Conservation (phyloP, 2,888 invertebrate species). For the Hymenopus coronatus region DNA sequence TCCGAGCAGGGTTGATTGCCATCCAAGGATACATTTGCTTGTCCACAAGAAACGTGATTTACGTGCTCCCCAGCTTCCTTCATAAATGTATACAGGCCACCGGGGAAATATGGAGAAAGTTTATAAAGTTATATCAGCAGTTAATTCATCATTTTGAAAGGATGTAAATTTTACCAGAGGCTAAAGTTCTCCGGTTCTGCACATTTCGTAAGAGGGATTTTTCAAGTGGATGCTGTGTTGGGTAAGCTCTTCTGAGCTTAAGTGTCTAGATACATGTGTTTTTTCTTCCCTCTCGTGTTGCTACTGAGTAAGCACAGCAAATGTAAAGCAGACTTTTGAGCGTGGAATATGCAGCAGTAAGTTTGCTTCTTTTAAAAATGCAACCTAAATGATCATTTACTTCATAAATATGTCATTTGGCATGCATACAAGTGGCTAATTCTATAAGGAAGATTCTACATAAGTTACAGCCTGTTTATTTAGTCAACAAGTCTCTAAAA, state of each 20-base stretch:
- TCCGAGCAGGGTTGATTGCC: neutral
- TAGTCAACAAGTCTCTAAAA: no score
- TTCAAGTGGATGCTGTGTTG: neutral
- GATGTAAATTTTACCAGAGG: neutral
- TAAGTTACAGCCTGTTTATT: no score
- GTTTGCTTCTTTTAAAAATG: no score
- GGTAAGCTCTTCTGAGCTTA: neutral
- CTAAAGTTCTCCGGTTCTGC: neutral
- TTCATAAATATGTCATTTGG: no score
- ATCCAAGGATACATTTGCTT: neutral
- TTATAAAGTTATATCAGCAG: neutral
- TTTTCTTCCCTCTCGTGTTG: neutral
- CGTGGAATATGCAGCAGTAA: neutral
- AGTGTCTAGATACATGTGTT: neutral
- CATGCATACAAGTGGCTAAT: no score
- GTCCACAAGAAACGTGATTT: neutral
- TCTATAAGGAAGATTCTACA: no score
- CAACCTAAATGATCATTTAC: no score
- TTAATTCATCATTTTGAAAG: neutral
- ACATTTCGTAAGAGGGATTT: neutral
- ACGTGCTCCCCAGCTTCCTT: neutral
- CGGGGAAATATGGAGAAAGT: neutral
- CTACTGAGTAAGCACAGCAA: neutral
- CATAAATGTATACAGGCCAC: neutral
- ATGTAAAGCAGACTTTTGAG: neutral